These are phyloP conservation scores for Morpho achilles DNA, from an alignment of 2,888 invertebrate species.

Conservation along the genomic window DNA sequence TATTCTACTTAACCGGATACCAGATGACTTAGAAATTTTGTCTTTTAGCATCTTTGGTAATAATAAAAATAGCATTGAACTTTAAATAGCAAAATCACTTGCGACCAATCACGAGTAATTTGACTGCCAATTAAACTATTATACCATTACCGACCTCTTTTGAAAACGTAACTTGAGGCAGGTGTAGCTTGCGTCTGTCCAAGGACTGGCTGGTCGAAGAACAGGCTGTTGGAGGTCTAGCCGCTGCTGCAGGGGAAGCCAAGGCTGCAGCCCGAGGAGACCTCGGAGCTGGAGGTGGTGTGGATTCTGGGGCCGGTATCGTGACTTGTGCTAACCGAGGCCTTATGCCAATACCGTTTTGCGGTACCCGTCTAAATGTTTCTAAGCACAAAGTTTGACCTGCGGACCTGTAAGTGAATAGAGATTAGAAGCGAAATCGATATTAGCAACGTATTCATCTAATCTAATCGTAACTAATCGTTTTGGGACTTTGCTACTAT, in stretches of 20 bases:
- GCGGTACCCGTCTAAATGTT: constrained; percentile 82
- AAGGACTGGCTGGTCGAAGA: constrained; percentile 82
- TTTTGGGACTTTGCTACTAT: no score
- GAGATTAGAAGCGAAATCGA: no score
- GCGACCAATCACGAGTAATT: constrained; percentile 12
- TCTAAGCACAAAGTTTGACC: constrained; percentile 85
- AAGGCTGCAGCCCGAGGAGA: constrained; percentile 56
- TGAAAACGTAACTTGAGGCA: constrained; percentile 91
- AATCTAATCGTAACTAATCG: no score
- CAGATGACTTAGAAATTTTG: no score
- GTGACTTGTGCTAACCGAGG: constrained; percentile 51
- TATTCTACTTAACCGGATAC: no score
- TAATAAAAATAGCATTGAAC: no score
- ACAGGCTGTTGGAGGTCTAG: constrained; percentile 84
- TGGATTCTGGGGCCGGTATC: constrained; percentile 55
- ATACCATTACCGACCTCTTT: constrained; percentile 95
- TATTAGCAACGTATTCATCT: no score
- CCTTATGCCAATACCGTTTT: constrained; percentile 54
- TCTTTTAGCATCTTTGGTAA: no score
- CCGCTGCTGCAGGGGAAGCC: constrained; percentile 62
- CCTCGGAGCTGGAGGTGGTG: constrained; percentile 63
- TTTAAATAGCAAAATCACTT: constrained; percentile 2
- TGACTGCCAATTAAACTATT: constrained; percentile 79
- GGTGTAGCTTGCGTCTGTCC: constrained; percentile 82
- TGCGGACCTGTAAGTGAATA: constrained; percentile 68